These are phyloP conservation scores for Chironomus tepperi DNA, from an alignment of 1,140 invertebrate species.

Conservation along the genomic window DNA sequence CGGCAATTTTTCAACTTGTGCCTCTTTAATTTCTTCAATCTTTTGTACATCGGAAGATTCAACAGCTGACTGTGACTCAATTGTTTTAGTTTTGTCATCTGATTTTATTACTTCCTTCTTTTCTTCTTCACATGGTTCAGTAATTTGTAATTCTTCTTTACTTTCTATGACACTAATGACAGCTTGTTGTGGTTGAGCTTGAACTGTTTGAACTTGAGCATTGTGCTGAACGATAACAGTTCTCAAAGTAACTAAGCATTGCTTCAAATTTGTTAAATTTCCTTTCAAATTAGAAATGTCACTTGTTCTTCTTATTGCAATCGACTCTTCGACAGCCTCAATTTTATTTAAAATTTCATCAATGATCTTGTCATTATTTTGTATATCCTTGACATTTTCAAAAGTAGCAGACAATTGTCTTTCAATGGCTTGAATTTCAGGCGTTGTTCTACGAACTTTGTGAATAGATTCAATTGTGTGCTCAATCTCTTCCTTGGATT, in stretches of 20 bases:
- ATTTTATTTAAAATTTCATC: not conserved
- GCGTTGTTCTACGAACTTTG: slow-evolving; percentile 30
- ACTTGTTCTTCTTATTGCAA: not conserved
- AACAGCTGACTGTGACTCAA: not conserved
- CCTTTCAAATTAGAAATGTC: not conserved
- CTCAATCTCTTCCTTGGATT: slow-evolving; percentile 24
- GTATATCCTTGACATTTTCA: not conserved
- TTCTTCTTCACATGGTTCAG: not conserved
- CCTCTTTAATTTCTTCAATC: not conserved
- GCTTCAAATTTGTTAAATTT: not conserved
- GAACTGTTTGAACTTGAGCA: not conserved
- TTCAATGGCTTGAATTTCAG: not conserved
- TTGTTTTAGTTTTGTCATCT: not conserved
- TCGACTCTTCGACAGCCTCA: not conserved
- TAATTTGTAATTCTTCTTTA: not conserved
- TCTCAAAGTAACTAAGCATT: not conserved
- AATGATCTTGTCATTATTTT: not conserved
- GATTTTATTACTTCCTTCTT: not conserved
- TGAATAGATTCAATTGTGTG: slow-evolving; percentile 28
- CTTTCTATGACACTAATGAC: not conserved
- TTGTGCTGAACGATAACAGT: not conserved
- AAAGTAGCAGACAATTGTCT: not conserved
- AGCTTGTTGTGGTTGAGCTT: not conserved
- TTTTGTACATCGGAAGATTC: not conserved
- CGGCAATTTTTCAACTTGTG: not conserved